A percentile compares a stretch with the other conserved stretches of the same genome.
phyloP scores from a whole-genome alignment of 2,113 vertebrate genomes.

The Malaclemys terrapin region DNA sequence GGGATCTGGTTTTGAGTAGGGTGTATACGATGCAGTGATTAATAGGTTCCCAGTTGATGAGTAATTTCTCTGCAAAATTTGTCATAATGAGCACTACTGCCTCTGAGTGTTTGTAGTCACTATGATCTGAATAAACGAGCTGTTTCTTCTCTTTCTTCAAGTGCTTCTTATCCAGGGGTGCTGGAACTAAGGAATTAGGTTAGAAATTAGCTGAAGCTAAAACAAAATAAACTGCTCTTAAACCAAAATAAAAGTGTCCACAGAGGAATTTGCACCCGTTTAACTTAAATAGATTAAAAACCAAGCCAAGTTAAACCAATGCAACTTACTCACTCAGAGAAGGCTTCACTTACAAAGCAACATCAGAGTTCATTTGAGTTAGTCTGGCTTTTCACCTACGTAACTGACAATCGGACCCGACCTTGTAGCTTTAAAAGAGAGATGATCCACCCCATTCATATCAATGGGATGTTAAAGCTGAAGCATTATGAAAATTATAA shows the following conservation, averaged over 20 bases:
- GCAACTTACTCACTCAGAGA: not conserved
- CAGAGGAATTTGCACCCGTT: slow-evolving; percentile 52
- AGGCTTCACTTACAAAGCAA: not conserved
- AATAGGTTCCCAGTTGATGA: too few species aligned
- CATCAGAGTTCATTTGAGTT: not conserved
- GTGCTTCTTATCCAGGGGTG: not conserved
- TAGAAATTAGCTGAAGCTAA: not conserved
- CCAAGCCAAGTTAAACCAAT: slow-evolving; percentile 44
- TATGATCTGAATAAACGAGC: not conserved
- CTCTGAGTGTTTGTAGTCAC: not conserved
- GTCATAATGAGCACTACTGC: not conserved
- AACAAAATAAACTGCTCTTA: not conserved
- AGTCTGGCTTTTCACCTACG: not conserved
- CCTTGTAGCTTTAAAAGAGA: not conserved
- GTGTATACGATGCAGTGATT: too few species aligned
- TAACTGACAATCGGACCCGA: not conserved
- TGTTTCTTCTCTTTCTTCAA: not conserved
- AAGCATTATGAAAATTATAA: not conserved
- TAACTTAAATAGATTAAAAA: slow-evolving; percentile 62
- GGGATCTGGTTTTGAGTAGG: too few species aligned
- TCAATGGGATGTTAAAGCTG: not conserved
- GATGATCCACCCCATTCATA: not conserved
- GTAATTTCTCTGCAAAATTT: not conserved
- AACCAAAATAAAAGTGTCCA: not conserved
- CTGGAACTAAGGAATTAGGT: not conserved